Percentiles rank a stretch among this genome's conserved stretches.
phyloP scores from a whole-genome alignment of 2,888 invertebrate genomes.

The Mesorhabditis sp. region DNA sequence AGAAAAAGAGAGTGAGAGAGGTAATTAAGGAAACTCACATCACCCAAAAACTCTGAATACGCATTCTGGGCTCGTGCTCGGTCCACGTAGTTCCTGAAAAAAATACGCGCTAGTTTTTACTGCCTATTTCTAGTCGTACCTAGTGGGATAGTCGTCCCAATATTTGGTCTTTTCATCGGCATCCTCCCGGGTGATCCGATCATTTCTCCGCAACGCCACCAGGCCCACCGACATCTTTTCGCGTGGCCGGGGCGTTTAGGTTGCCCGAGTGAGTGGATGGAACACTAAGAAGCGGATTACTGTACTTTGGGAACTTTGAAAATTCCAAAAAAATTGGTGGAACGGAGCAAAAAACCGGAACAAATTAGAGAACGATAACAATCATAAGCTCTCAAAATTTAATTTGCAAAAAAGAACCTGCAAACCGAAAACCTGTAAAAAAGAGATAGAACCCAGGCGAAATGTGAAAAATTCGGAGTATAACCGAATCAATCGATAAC shows the following conservation, averaged over 20 bases:
- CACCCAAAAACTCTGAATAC: constrained; percentile 42
- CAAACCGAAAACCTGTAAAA: neutral
- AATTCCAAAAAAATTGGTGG: neutral
- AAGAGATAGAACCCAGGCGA: too few species aligned
- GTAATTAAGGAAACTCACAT: neutral
- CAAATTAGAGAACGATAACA: neutral
- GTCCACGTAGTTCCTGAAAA: constrained; percentile 49
- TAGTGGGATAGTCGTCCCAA: constrained; percentile 42
- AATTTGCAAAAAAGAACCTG: neutral
- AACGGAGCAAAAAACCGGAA: neutral
- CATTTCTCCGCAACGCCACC: constrained; percentile 10
- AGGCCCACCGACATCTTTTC: constrained; percentile 4
- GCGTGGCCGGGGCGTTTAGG: neutral
- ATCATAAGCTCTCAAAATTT: neutral
- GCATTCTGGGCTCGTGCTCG: constrained; percentile 50
- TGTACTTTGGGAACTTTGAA: neutral
- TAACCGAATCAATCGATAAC: too few species aligned
- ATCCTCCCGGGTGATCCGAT: constrained; percentile 45
- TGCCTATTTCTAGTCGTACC: neutral
- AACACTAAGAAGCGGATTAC: neutral
- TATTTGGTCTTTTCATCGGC: constrained; percentile 54
- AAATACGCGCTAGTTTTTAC: neutral
- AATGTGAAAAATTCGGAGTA: too few species aligned
- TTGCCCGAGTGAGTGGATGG: too few species aligned
- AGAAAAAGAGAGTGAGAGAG: too few species aligned